Conservation (phyloP, 1,140 invertebrate species). For the Sinella curviseta region DNA sequence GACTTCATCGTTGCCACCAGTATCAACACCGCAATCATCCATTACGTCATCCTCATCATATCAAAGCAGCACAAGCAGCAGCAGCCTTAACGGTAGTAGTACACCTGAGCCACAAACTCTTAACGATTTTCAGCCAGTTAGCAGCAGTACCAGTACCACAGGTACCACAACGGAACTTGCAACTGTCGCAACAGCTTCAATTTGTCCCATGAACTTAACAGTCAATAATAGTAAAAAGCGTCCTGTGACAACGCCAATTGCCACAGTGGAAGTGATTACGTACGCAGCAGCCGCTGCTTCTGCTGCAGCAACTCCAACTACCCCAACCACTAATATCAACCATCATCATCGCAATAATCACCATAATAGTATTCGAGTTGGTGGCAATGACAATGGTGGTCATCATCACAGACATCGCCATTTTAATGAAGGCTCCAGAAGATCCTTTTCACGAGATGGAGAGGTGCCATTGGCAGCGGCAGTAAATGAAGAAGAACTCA, state of each 20-base stretch:
- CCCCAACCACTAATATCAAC: neutral
- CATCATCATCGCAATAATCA: neutral
- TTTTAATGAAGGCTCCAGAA: slow-evolving; percentile 3
- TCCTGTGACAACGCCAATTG: neutral
- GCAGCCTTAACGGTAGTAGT: too few species aligned
- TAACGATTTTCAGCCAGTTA: neutral
- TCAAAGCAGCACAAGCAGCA: neutral
- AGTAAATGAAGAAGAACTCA: neutral
- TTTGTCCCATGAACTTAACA: too few species aligned
- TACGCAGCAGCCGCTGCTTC: neutral
- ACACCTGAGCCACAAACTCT: neutral
- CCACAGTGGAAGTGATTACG: neutral
- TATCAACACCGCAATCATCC: neutral
- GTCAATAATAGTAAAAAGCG: neutral
- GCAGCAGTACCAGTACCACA: neutral
- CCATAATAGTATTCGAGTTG: neutral
- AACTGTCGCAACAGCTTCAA: too few species aligned
- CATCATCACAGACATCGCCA: neutral
- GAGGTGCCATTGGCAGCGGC: too few species aligned
- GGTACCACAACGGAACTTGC: neutral
- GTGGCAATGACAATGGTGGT: neutral
- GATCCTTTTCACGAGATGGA: neutral
- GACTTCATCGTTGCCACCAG: neutral
- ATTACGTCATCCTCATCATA: neutral
- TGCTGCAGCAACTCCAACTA: neutral